A percentile compares a stretch with the other conserved stretches of the same genome.
These are phyloP conservation scores for Luehdorfia chinensis DNA, from an alignment of 1,140 invertebrate genomes.

Conservation along the genomic window DNA sequence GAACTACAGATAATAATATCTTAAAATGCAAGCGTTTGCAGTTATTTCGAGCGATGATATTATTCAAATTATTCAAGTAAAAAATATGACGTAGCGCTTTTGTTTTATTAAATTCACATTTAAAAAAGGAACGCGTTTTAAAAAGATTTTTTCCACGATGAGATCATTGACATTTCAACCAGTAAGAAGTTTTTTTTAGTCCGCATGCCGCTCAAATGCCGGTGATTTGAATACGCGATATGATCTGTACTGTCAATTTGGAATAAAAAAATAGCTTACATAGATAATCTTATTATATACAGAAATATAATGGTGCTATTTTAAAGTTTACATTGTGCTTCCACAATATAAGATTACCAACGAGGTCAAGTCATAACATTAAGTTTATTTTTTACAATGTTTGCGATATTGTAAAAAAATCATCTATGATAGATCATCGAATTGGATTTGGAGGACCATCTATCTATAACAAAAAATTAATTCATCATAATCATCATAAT, in stretches of 20 bases:
- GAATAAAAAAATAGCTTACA: too few species aligned
- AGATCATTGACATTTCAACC: constrained; percentile 1
- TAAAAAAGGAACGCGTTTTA: neutral
- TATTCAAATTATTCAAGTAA: neutral
- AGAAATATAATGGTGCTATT: too few species aligned
- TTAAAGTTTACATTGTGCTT: too few species aligned
- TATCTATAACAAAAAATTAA: too few species aligned
- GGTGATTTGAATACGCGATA: neutral
- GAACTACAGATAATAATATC: constrained; percentile 8
- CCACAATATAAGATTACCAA: too few species aligned
- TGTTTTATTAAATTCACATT: neutral
- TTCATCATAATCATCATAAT: too few species aligned
- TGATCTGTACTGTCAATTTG: neutral
- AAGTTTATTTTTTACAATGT: too few species aligned
- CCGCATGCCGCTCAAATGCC: neutral
- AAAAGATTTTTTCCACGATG: neutral
- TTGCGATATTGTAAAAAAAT: too few species aligned
- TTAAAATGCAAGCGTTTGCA: constrained; percentile 1
- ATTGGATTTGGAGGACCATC: too few species aligned
- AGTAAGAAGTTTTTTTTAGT: neutral
- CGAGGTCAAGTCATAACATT: too few species aligned
- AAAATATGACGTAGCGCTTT: neutral
- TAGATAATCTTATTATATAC: too few species aligned
- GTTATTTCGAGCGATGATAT: constrained; percentile 7
- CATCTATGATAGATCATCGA: too few species aligned